Percentiles rank a stretch among this genome's conserved stretches.
phyloP scores from a whole-genome alignment of 2,888 invertebrate genomes.

The Strigamia maritima region DNA sequence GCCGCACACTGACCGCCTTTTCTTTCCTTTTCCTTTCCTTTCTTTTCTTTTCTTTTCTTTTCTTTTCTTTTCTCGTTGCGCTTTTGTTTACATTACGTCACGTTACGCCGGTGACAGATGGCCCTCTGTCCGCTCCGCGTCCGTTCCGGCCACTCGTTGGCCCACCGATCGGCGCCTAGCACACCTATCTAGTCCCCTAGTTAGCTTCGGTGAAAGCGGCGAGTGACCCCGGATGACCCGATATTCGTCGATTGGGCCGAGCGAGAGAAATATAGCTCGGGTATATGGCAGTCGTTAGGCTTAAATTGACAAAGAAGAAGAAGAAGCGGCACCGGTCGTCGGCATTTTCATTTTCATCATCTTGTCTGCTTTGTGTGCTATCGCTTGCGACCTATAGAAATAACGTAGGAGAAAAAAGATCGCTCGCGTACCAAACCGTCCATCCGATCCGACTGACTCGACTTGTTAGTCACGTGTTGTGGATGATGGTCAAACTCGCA shows the following conservation, averaged over 20 bases:
- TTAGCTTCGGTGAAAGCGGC: background rate
- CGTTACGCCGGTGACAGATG: conserved; percentile 39
- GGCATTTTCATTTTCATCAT: background rate
- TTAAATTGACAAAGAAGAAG: conserved; percentile 40
- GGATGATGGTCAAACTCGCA: conserved; percentile 7
- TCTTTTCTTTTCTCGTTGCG: no score
- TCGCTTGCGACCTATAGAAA: background rate
- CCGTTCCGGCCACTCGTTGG: conserved; percentile 35
- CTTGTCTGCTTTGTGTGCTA: background rate
- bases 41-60: no score
- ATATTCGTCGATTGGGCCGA: background rate
- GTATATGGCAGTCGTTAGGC: conserved; percentile 39
- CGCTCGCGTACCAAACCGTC: background rate
- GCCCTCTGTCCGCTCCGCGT: no score
- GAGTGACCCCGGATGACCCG: conserved; percentile 22
- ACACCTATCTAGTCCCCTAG: background rate
- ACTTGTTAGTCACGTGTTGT: background rate
- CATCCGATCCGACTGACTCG: background rate
- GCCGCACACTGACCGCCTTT: conserved; percentile 35
- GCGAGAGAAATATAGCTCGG: background rate
- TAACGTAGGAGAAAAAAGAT: background rate
- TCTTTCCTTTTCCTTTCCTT: no score
- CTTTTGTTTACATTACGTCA: conserved; percentile 41
- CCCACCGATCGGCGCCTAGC: background rate
- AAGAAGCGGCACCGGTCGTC: conserved; percentile 30